Base-by-base conservation (phyloP, 1,140 invertebrate genomes). In the Panagrolaimus sp. region DNA sequence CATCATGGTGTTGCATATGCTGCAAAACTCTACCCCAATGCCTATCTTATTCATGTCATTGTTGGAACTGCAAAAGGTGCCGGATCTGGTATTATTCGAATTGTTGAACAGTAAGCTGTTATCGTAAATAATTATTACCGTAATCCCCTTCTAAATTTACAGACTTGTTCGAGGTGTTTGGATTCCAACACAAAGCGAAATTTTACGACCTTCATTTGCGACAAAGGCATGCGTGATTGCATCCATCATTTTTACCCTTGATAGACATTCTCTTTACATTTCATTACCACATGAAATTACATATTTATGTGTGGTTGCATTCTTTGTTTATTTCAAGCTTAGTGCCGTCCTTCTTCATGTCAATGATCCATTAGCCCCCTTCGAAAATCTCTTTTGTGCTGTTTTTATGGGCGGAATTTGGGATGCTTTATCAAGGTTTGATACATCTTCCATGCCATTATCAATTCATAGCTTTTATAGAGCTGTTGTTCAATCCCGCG, bases 261-360 rank as follows among this genome's bases (percentile, higher is more conserved):
- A 98, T 85, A 94, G 94, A 83, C 94, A 96, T 85, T 94, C 93
- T 63, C 91, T 95, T 83, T 87, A 93, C 78, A 96, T 98, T 78
- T 93, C 92, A 17, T 93, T 94, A 32, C 94, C 95, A 21, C 94
- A 97, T 84, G 90, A 93, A 52, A 86, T 98, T 4, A 92, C 98
- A 62, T 97, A 98, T 86, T 62, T 78, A 82, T 93, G 93, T 73
- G 92, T 98, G 76, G 93, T 97, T n/a, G 93, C 96, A 75, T 98
- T 98, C 88, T 95, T 98, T 83, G 91, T 98, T 15, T 98, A 98
- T 86, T 98, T 98, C 85, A 97, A 97, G 88, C 83, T 98, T 28
- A 96, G 94, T 9, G 96, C 94, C 8, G 90, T 98, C 74, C 85
- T 98, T 21, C 87, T 98, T 69, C 93, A 94, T 68, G 97, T 98